These are phyloP conservation scores for Polyommatus iphigenia DNA, from an alignment of 2,888 invertebrate species.

Conservation along the genomic window DNA sequence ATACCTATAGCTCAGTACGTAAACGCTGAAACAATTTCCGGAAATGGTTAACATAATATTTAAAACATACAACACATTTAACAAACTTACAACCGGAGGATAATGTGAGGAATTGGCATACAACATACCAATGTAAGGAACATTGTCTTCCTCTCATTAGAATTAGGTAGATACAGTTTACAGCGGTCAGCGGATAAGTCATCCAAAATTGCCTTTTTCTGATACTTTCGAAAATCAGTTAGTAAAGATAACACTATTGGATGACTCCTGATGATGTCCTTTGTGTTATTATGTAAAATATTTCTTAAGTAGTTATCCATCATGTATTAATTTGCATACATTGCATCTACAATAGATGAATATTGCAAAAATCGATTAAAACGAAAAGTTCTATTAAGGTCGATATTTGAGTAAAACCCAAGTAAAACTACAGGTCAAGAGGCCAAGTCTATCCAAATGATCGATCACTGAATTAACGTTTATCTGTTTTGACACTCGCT, in stretches of 20 bases:
- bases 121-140: too few relatives aligned
- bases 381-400: background rate
- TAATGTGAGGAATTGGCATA: too few relatives aligned
- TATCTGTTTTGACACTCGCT: slow-evolving; percentile 8
- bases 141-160: too few relatives aligned
- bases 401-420: background rate
- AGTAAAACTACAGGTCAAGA: background rate
- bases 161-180: too few relatives aligned
- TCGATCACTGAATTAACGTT: slow-evolving; percentile 12
- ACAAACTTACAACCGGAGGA: too few relatives aligned
- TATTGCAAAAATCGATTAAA: background rate
- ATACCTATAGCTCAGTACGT: slow-evolving; percentile 11
- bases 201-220: background rate
- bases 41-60: background rate
- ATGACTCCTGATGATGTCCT: background rate
- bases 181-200: too few relatives aligned
- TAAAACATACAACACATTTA: too few relatives aligned
- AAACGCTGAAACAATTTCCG: background rate
- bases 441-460: slow-evolving; percentile 5
- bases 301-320: too few relatives aligned
- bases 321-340: too few relatives aligned
- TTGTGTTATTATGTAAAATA: background rate
- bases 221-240: background rate
- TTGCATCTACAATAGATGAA: background rate
- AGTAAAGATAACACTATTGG: background rate